Evolutionary conservation across 35 echinoderm and acorn worm species (phyloP).

Genomic region (Eucidaris tribuloides): DNA sequence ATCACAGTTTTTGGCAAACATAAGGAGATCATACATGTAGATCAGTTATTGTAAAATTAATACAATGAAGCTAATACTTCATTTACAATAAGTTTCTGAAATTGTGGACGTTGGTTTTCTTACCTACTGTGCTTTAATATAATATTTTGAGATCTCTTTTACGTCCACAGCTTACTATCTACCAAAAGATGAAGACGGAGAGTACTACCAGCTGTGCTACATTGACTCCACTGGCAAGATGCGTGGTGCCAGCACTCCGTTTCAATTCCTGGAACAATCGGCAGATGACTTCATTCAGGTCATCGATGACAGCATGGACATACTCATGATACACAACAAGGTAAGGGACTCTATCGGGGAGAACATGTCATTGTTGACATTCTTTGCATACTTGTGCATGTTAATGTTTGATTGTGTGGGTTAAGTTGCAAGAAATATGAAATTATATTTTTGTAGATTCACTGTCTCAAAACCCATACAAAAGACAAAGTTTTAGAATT

Average conservation of each 20-base stretch:
- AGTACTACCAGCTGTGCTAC: conserved; percentile 98
- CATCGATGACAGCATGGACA: conserved; percentile 67
- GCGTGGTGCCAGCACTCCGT: conserved; percentile 85
- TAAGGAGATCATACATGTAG: too few species aligned
- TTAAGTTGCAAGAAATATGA: too few species aligned
- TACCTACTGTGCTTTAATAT: not conserved
- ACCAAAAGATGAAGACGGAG: conserved; percentile 92
- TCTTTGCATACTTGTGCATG: too few species aligned
- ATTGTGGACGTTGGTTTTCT: not conserved
- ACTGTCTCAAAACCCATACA: too few species aligned
- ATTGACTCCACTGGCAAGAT: conserved; percentile 85
- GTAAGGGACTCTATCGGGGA: not conserved
- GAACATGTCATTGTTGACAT: too few species aligned
- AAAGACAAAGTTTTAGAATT: too few species aligned
- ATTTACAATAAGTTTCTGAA: not conserved
- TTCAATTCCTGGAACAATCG: conserved; percentile 74
- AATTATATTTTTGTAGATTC: too few species aligned
- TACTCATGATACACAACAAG: conserved; percentile 90
- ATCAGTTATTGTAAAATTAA: not conserved
- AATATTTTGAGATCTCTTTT: not conserved
- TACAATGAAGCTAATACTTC: not conserved
- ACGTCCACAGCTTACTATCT: conserved; percentile 76
- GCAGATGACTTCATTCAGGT: conserved; percentile 92
- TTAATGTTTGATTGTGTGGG: too few species aligned
- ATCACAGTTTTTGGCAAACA: too few species aligned